Evolutionary conservation across 2,888 invertebrate species (phyloP).

Genomic region (Ophion obscuratus): DNA sequence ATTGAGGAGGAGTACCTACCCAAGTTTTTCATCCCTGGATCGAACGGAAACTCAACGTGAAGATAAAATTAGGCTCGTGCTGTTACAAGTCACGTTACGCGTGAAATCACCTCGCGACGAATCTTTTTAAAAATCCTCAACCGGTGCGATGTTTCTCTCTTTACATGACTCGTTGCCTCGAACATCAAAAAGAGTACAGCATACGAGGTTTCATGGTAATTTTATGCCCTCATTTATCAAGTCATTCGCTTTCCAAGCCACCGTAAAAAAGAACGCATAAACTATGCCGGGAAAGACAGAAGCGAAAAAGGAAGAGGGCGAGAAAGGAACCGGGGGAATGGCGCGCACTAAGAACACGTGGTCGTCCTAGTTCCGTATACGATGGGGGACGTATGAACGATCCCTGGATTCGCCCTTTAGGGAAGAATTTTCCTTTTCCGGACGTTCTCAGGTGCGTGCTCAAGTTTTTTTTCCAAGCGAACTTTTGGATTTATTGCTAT

Average conservation of each 20-base stretch:
- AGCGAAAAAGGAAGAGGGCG: not conserved
- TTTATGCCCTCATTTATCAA: conserved; percentile 57
- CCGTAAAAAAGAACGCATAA: conserved; percentile 31
- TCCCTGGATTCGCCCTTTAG: conserved; percentile 8
- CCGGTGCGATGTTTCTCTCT: conserved; percentile 28
- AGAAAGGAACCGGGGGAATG: not conserved
- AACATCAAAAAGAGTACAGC: conserved; percentile 22
- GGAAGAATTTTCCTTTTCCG: not conserved
- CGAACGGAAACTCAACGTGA: conserved; percentile 44
- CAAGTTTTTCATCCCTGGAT: conserved; percentile 3
- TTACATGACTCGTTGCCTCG: conserved; percentile 54
- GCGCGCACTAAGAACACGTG: conserved; percentile 8
- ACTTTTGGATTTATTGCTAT: too few species aligned
- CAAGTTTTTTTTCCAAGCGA: too few species aligned
- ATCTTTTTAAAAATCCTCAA: conserved; percentile 37
- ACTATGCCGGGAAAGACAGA: not conserved
- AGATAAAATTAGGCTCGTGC: conserved; percentile 44
- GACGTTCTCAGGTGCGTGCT: too few species aligned
- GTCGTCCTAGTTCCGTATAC: conserved; percentile 26
- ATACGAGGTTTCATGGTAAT: conserved; percentile 6
- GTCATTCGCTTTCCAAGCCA: conserved; percentile 54
- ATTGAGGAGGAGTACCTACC: not conserved
- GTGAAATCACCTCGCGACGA: conserved; percentile 26
- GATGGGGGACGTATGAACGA: conserved; percentile 33
- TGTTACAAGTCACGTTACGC: conserved; percentile 41